Conservation (phyloP, 1,140 invertebrate genomes). For the Phymorhynchus buccinoides region DNA sequence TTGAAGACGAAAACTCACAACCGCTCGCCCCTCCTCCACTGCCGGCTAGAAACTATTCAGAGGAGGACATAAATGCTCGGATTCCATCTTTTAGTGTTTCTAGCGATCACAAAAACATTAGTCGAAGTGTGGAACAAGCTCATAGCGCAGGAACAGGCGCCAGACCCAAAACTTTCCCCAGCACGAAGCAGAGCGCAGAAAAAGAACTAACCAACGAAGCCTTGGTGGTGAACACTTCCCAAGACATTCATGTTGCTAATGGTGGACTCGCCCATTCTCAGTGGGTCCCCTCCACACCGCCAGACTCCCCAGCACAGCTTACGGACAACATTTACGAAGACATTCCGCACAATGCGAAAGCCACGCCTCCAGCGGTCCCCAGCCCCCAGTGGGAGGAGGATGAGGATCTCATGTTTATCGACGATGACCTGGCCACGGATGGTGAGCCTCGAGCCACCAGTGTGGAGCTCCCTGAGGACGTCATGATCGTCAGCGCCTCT, state of each 20-base stretch:
- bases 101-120: neutral
- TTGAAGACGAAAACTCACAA: constrained; percentile 1
- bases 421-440: neutral
- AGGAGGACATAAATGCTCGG: constrained; percentile 15
- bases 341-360: constrained; percentile 15
- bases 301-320: neutral
- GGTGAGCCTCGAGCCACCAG: neutral
- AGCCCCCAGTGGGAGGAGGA: neutral
- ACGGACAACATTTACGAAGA: constrained; percentile 25
- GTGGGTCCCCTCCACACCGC: neutral
- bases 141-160: neutral
- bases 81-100: neutral
- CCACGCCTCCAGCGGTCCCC: neutral
- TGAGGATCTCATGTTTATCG: constrained; percentile 15
- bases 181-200: neutral
- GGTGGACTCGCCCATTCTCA: neutral
- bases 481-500: constrained; percentile 37
- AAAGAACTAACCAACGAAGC: neutral
- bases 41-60: constrained; percentile 41
- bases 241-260: neutral
- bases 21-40: constrained; percentile 36
- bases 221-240: neutral
- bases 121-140: neutral
- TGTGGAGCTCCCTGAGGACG: constrained; percentile 24
- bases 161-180: constrained; percentile 15